Evolutionary conservation across 2,888 invertebrate species (phyloP).

Genomic region (Orthosia cruda): DNA sequence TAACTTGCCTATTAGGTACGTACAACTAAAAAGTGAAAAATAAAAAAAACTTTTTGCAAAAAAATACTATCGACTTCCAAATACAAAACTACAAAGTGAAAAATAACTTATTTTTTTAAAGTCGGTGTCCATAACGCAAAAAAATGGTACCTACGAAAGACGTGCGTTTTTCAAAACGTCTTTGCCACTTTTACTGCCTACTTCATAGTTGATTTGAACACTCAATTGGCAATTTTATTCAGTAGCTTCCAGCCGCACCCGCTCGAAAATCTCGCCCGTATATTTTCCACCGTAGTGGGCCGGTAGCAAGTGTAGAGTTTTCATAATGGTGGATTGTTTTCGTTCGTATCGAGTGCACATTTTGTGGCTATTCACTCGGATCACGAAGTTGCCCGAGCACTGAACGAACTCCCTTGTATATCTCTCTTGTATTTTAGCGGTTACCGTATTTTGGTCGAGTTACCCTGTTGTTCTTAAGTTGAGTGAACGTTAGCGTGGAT

Average conservation of each 20-base stretch:
- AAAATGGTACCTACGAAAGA: no score
- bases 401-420: constrained; percentile 26
- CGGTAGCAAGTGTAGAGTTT: constrained; percentile 61
- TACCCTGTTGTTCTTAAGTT: constrained; percentile 49
- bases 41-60: no score
- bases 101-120: no score
- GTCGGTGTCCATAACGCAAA: no score
- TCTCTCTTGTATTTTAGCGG: constrained; percentile 37
- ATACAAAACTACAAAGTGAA: no score
- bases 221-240: background rate
- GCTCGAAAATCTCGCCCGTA: constrained; percentile 18
- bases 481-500: constrained; percentile 12
- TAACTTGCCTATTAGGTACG: no score
- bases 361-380: constrained; percentile 59
- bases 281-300: constrained; percentile 26
- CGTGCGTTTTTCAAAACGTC: no score
- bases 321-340: constrained; percentile 72
- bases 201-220: background rate
- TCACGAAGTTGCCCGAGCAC: constrained; percentile 44
- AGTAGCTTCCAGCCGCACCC: background rate
- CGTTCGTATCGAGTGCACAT: constrained; percentile 65
- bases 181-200: no score
- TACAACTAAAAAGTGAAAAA: no score
- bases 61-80: no score
- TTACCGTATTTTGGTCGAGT: constrained; percentile 40